phyloP scores from a whole-genome alignment of 2,888 invertebrate species.

The Euplexia lucipara region DNA sequence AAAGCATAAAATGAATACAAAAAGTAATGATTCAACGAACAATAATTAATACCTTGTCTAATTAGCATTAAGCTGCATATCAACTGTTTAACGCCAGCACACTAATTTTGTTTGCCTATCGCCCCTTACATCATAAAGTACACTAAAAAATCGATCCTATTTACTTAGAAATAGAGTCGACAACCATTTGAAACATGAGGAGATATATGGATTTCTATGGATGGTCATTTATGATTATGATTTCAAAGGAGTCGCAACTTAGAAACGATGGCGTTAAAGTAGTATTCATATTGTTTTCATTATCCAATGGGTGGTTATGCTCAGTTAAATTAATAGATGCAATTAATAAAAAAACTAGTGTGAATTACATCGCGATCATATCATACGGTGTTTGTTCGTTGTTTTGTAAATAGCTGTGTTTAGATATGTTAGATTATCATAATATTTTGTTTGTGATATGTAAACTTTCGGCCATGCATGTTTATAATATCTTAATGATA shows the following conservation, averaged over 20 bases:
- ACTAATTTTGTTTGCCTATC: slow-evolving; percentile 60
- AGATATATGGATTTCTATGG: slow-evolving; percentile 63
- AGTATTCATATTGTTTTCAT: slow-evolving; percentile 24
- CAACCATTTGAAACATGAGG: slow-evolving; percentile 28
- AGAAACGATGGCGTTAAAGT: slow-evolving; percentile 12
- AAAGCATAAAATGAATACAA: slow-evolving; percentile 22
- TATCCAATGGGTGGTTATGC: slow-evolving; percentile 63
- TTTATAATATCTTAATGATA: slow-evolving; percentile 44
- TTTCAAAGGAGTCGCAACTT: slow-evolving; percentile 42
- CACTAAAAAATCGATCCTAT: slow-evolving; percentile 23
- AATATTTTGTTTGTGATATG: slow-evolving; percentile 60
- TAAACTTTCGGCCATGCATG: slow-evolving; percentile 50
- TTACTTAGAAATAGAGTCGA: neutral
- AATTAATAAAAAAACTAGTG: slow-evolving; percentile 62
- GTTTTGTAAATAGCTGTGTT: slow-evolving; percentile 63
- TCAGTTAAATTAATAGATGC: slow-evolving; percentile 63
- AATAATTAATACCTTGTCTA: slow-evolving; percentile 60
- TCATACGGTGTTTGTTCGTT: slow-evolving; percentile 53
- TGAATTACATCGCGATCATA: slow-evolving; percentile 61
- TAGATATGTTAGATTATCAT: slow-evolving; percentile 63
- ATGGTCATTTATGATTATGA: slow-evolving; percentile 42
- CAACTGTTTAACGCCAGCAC: slow-evolving; percentile 71
- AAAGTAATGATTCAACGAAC: slow-evolving; percentile 44
- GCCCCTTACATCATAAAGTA: slow-evolving; percentile 20
- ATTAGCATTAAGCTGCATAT: slow-evolving; percentile 67